These are phyloP conservation scores for Torymus aiolomorphi DNA, from an alignment of 2,888 invertebrate genomes.

Conservation along the genomic window DNA sequence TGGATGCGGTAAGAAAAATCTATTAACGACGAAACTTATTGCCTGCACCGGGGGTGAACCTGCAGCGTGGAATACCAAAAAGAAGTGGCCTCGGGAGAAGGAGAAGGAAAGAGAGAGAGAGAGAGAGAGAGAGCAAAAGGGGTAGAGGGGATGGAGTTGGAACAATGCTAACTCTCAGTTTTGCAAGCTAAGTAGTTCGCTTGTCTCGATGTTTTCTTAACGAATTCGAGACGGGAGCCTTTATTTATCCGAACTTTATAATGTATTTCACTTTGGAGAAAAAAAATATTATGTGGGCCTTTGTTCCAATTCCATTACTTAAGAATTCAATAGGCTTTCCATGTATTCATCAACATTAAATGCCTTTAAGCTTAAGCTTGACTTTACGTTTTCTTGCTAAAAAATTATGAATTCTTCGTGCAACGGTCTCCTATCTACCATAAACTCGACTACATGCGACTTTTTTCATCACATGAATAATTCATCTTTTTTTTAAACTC, in stretches of 20 bases:
- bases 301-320: background rate
- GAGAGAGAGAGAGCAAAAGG: too few relatives aligned
- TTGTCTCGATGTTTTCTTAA: conserved; percentile 18
- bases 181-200: conserved; percentile 42
- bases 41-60: background rate
- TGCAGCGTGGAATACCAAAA: conserved; percentile 44
- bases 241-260: conserved; percentile 10
- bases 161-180: conserved; percentile 45
- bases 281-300: background rate
- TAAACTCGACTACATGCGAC: too few relatives aligned
- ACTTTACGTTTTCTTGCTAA: too few relatives aligned
- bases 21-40: conserved; percentile 57
- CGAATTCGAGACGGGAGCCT: background rate
- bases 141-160: too few relatives aligned
- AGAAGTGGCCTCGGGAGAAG: background rate
- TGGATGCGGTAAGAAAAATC: conserved; percentile 58
- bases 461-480: too few relatives aligned
- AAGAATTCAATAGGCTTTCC: background rate
- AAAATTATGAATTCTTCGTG: too few relatives aligned
- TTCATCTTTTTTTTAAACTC: too few relatives aligned
- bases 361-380: too few relatives aligned
- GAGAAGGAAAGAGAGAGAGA: too few relatives aligned
- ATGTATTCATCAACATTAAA: too few relatives aligned
- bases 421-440: too few relatives aligned
- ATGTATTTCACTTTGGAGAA: background rate